phyloP scores from a whole-genome alignment of 2,113 vertebrate species.

The Toxostoma redivivum region DNA sequence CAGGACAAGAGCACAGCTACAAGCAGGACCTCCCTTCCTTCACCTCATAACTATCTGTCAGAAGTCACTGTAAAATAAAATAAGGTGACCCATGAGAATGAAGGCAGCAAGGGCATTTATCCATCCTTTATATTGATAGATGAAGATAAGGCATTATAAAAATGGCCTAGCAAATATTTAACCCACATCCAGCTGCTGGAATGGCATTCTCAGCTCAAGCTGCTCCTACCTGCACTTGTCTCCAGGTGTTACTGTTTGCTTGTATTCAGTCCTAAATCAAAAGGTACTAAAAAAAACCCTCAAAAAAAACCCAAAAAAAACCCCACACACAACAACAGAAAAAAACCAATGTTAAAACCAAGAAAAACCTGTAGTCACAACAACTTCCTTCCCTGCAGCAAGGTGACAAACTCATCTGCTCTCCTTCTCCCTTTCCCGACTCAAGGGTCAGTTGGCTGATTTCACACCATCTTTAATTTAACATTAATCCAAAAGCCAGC shows the following conservation, averaged over 20 bases:
- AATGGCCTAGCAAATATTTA: background rate
- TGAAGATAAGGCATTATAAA: background rate
- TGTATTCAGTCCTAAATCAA: background rate
- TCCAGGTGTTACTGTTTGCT: background rate
- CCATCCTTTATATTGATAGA: background rate
- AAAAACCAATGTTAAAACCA: background rate
- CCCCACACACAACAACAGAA: too few relatives aligned
- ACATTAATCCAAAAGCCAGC: background rate
- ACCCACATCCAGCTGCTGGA: background rate
- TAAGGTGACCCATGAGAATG: background rate
- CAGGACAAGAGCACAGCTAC: background rate
- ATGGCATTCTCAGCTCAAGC: background rate
- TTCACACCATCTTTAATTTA: background rate
- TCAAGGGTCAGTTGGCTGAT: background rate
- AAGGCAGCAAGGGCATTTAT: background rate
- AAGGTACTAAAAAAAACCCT: background rate
- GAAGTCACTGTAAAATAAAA: background rate
- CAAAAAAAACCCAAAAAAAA: too few relatives aligned
- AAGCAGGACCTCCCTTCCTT: background rate
- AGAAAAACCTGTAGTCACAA: background rate
- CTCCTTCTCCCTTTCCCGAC: background rate
- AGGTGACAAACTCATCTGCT: background rate
- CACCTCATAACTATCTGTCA: background rate
- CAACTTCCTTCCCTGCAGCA: accelerated
- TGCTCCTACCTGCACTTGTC: background rate